Conservation (phyloP, 2,888 invertebrate genomes). For the Lycocerus yunnanus region DNA sequence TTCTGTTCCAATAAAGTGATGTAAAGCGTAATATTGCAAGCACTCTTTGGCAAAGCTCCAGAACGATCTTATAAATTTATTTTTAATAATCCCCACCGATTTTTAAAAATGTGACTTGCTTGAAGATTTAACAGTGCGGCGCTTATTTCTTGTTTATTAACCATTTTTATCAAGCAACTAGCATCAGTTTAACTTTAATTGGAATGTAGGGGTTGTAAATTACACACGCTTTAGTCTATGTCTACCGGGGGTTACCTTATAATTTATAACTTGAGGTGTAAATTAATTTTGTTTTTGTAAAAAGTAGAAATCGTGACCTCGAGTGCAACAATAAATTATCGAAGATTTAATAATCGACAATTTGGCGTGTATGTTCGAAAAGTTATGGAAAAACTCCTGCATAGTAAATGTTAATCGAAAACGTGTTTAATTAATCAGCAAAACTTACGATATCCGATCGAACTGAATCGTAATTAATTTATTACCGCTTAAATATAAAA, state of each 20-base stretch:
- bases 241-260: neutral
- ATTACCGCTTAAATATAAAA: neutral
- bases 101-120: neutral
- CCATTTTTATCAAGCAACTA: neutral
- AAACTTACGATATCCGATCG: neutral
- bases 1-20: slow-evolving; percentile 35
- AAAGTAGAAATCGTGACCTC: neutral
- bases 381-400: neutral
- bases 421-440: neutral
- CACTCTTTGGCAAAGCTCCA: slow-evolving; percentile 34
- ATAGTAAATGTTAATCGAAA: neutral
- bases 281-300: neutral
- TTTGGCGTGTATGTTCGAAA: neutral
- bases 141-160: neutral
- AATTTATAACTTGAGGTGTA: neutral
- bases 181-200: neutral
- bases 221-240: neutral
- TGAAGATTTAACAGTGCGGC: neutral
- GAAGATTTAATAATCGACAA: neutral
- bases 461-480: neutral
- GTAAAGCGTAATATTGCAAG: slow-evolving; percentile 35
- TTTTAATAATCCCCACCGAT: slow-evolving; percentile 18
- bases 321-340: neutral
- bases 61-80: slow-evolving; percentile 28
- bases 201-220: neutral